Evolutionary conservation across 2,888 invertebrate genomes (phyloP).

Genomic region (Tineola bisselliella): DNA sequence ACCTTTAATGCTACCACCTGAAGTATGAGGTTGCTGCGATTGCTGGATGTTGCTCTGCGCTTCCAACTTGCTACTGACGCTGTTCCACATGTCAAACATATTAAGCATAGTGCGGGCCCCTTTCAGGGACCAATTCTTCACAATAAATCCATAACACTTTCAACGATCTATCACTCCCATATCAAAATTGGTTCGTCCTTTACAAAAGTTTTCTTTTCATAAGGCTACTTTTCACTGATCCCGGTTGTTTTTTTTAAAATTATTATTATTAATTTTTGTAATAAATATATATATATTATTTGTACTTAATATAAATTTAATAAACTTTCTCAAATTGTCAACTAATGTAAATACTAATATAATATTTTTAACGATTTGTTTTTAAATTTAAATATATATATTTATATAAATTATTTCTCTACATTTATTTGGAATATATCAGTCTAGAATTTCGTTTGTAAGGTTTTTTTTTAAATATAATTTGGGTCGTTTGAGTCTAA

Average conservation of each 20-base stretch:
- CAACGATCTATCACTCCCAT: background rate
- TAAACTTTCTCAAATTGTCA: conserved; percentile 67
- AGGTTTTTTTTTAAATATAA: conserved; percentile 56
- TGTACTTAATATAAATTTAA: conserved; percentile 32
- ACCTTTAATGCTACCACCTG: conserved; percentile 87
- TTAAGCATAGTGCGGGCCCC: conserved; percentile 59
- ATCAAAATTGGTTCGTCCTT: conserved; percentile 49
- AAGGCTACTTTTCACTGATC: conserved; percentile 58
- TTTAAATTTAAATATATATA: conserved; percentile 23
- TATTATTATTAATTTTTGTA: conserved; percentile 22
- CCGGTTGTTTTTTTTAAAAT: conserved; percentile 45
- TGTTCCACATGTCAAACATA: conserved; percentile 88
- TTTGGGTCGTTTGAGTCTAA: conserved; percentile 31
- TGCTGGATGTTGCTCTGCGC: conserved; percentile 71
- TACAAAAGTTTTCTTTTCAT: conserved; percentile 36
- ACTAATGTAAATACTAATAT: conserved; percentile 61
- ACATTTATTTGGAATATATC: conserved; percentile 55
- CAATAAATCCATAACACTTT: conserved; percentile 33
- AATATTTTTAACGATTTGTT: background rate
- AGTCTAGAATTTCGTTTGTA: conserved; percentile 66
- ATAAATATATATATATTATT: conserved; percentile 29
- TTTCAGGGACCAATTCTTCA: conserved; percentile 21
- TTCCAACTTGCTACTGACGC: conserved; percentile 79
- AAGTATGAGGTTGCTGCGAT: conserved; percentile 79
- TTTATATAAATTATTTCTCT: conserved; percentile 21